Evolutionary conservation across 2,797 vertebrate species (phyloP).

Genomic region (Helostoma temminkii): DNA sequence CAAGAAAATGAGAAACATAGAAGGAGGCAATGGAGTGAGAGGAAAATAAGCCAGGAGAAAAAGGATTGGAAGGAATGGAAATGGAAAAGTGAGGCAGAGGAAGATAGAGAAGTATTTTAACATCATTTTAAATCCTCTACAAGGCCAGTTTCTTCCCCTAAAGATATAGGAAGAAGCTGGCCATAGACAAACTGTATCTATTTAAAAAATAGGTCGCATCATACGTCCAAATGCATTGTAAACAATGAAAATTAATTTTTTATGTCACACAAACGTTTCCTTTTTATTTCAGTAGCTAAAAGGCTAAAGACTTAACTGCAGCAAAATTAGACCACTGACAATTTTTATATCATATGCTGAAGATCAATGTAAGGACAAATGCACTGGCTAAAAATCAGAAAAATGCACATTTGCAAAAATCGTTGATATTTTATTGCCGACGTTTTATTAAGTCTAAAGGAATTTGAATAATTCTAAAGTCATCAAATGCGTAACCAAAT

Average conservation of each 20-base stretch:
- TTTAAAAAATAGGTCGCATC: neutral
- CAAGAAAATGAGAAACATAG: neutral
- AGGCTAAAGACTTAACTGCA: no score
- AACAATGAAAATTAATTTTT: no score
- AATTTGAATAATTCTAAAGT: no score
- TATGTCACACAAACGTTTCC: neutral
- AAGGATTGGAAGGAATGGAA: conserved; percentile 7
- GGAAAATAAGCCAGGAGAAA: no score
- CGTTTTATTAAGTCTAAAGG: no score
- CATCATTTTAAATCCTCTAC: conserved; percentile 11
- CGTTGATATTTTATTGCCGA: neutral
- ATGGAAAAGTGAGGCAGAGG: no score
- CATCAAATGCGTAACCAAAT: no score
- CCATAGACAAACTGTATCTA: no score
- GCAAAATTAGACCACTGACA: no score
- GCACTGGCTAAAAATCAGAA: no score
- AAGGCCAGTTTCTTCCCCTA: neutral
- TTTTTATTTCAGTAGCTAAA: neutral
- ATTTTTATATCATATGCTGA: no score
- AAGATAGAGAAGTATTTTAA: conserved; percentile 6
- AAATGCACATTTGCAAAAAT: neutral
- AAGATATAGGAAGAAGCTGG: neutral
- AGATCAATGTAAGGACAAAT: no score
- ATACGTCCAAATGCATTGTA: neutral
- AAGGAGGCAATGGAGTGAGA: neutral